Base-by-base conservation (phyloP, 2,888 invertebrate species). In the Tenthredo notha region DNA sequence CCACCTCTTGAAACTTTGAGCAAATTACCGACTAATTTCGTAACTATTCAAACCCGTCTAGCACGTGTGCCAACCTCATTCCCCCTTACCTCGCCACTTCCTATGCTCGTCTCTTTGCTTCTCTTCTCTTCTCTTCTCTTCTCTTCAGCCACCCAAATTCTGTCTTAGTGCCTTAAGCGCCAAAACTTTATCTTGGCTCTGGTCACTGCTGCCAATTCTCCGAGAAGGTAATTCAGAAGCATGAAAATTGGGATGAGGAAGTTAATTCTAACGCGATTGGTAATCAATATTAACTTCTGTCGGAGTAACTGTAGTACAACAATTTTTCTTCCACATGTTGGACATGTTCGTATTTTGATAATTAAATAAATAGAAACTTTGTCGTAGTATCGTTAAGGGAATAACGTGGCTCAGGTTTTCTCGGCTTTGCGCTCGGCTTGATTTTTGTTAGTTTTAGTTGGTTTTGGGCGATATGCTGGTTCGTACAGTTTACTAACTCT, bases 11-110 rank as follows among this genome's bases (percentile, higher is more conserved):
- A 80, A 80, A 80, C 80, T 80, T 80, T 80, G 61, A 80, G 80
- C 80, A 80, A 80, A 80, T 80, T 80, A 80, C 80, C 80, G 80
- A 61, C 80, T 80, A 80, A 80, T 80, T 80, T 65, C 80, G 80
- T 80, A 80, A 80, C 80, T 80, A 80, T 80, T 80, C 80, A 80
- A 80, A 80, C 80, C 80, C 80, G 65, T 80, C 80, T 43, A 80
- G 65, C 80, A 65, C 61, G 80, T 65, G 80, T 80, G 80, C 80
- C 61, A 80, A 58, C 58, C 80, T 25, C 25, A 37, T 25, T 18
- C 72, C 25, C 25, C 18, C 54, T 15, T 47, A 33, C 50, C 47
- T 21, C 61, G 25, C 65, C 37, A 67, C 29, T 67, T 40, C 18
- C 83, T 85, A 82, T 78, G 9, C 75, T 43, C 40, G 15, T 40